Evolutionary conservation across 2,797 vertebrate genomes (phyloP), one percentile per base, ranked within the genome.

Genomic region (Cynodonichthys magdalenae): DNA sequence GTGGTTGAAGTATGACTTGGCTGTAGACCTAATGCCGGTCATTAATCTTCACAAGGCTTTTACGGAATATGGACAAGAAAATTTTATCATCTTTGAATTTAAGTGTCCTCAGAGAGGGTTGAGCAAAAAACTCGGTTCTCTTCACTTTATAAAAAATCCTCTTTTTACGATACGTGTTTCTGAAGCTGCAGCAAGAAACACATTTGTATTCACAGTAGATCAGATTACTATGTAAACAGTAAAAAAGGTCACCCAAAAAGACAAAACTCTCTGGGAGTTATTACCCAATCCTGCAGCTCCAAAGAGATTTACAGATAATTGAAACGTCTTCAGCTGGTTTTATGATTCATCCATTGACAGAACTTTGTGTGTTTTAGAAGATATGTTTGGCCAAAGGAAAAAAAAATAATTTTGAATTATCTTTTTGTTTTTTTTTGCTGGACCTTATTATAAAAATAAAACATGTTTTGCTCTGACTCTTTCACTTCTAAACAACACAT

Each of bases 11-110:
- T 80, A 77, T 81, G 74, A 84, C 71, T 73, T 52, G 59, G 48
- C 62, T 74, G 41, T 67, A 45, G 66, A 64, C 62, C 75, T 76
- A 83, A 83, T 77, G 74, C 53, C 59, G 53, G 69, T 19, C 75
- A 82, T 89, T 78, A 84, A 88, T 88, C 80, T 80, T 80, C 56
- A 59, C 62, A 78, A 47, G 59, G 59, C 74, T 62, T 68, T 45
- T 15, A 15, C 50, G 34, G 59, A 64, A 71, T 69, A 64, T 55
- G 44, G 54, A 49, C 1, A 15, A 58, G 59, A 69, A 60, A 59
- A 75, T 71, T 57, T 42, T 53, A 27, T 68, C 28, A 59, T 63
- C 44, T 59, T 51, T 69, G 12, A 59, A 8, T n/a, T 51, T n/a
- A 34, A 56, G 56, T 17, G 63, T 57, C 66, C 31, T 31, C 28